Conservation (phyloP, 2,888 invertebrate species). For the Reticulitermes lucifugus region DNA sequence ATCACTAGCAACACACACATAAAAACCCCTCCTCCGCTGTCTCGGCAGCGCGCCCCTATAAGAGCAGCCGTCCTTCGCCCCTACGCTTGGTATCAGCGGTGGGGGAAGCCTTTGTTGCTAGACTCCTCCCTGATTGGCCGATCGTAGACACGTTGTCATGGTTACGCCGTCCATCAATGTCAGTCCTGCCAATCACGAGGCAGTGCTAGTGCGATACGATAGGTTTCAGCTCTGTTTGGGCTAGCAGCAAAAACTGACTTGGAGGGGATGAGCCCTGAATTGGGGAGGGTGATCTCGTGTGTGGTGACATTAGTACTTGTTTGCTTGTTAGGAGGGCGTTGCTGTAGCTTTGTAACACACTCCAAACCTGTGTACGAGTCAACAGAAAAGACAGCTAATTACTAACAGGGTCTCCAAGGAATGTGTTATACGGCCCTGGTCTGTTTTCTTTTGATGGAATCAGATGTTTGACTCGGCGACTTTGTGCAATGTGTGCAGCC, state of each 20-base stretch:
- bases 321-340: slow-evolving; percentile 22
- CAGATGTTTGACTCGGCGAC: too few species aligned
- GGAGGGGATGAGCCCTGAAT: too few species aligned
- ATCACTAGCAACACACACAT: slow-evolving; percentile 9
- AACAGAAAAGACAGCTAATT: slow-evolving; percentile 15
- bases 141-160: slow-evolving; percentile 54
- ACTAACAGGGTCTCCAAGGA: not conserved
- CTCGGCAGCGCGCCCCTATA: slow-evolving; percentile 1
- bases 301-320: slow-evolving; percentile 22
- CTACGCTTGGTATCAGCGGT: not conserved
- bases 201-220: slow-evolving; percentile 44
- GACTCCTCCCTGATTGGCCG: slow-evolving; percentile 60
- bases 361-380: not conserved
- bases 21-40: slow-evolving; percentile 26
- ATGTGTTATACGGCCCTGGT: not conserved
- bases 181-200: slow-evolving; percentile 56
- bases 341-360: not conserved
- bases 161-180: slow-evolving; percentile 58
- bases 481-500: not conserved
- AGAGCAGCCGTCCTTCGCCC: not conserved
- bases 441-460: too few species aligned
- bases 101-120: slow-evolving; percentile 16
- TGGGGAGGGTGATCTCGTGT: not conserved
- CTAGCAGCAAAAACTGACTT: too few species aligned
- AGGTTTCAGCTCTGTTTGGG: slow-evolving; percentile 50